A percentile compares a stretch with the other conserved stretches of the same genome.
Evolutionary conservation across 2,888 invertebrate genomes (phyloP).

Genomic region (Argyresthia albistria): DNA sequence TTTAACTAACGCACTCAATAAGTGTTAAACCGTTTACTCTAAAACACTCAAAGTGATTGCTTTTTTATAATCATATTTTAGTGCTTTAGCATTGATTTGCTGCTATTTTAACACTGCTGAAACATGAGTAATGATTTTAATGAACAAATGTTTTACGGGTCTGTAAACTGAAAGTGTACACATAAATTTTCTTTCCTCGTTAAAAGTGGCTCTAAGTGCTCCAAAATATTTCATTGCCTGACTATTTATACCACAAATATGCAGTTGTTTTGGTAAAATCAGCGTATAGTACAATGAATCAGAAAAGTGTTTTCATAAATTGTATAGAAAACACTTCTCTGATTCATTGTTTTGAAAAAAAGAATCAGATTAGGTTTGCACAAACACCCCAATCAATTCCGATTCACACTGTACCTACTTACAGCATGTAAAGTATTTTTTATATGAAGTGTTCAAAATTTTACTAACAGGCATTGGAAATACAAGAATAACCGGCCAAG

Average conservation of each 20-base stretch:
- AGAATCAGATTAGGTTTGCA: too few relatives aligned
- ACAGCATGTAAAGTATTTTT: too few relatives aligned
- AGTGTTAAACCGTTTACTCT: constrained; percentile 20
- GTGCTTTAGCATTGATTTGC: constrained; percentile 37
- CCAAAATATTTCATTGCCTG: background rate
- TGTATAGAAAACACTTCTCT: too few relatives aligned
- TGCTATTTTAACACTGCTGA: constrained; percentile 15
- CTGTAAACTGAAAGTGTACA: background rate
- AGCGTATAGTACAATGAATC: too few relatives aligned
- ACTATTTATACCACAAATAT: background rate
- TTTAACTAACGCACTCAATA: constrained; percentile 63
- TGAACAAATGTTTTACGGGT: constrained; percentile 16
- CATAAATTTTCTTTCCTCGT: constrained; percentile 28
- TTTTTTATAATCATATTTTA: constrained; percentile 62
- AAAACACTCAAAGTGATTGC: constrained; percentile 29
- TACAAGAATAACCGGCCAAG: too few relatives aligned
- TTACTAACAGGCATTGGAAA: too few relatives aligned
- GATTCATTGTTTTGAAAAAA: too few relatives aligned
- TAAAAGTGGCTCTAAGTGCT: background rate
- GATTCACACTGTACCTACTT: too few relatives aligned
- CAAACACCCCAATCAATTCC: too few relatives aligned
- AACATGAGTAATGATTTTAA: constrained; percentile 33
- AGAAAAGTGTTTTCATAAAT: too few relatives aligned
- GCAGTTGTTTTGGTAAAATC: too few relatives aligned
- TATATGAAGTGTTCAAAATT: too few relatives aligned